Conservation (phyloP, 2,113 vertebrate species). For the Ascaphus truei region DNA sequence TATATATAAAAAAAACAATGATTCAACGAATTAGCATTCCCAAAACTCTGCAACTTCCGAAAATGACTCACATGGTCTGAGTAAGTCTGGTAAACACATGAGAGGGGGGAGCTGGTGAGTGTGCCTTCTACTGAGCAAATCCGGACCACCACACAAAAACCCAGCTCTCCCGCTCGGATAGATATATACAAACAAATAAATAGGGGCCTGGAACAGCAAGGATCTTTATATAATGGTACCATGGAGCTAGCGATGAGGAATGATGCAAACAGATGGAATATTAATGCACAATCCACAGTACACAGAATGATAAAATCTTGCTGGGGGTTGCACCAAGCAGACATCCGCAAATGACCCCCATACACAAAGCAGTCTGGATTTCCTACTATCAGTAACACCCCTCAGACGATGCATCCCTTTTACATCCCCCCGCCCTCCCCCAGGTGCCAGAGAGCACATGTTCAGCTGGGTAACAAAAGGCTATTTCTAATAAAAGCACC, state of each 20-base stretch:
- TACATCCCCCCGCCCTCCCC: not conserved
- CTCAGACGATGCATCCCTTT: not conserved
- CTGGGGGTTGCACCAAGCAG: too few relatives aligned
- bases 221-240: conserved; percentile 24
- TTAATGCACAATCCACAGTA: not conserved
- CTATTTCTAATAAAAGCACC: not conserved
- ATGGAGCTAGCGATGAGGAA: not conserved
- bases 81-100: conserved; percentile 14
- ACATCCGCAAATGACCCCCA: not conserved
- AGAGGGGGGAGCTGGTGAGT: too few relatives aligned
- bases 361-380: conserved; percentile 17
- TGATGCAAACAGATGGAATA: not conserved
- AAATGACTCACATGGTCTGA: not conserved
- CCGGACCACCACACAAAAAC: too few relatives aligned
- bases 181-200: too few relatives aligned
- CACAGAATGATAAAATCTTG: not conserved
- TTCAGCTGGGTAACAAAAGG: not conserved
- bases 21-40: too few relatives aligned
- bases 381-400: conserved; percentile 9
- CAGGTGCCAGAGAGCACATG: too few relatives aligned
- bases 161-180: too few relatives aligned
- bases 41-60: too few relatives aligned
- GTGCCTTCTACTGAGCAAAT: too few relatives aligned
- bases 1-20: too few relatives aligned
- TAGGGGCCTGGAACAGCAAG: conserved; percentile 18